phyloP scores from a whole-genome alignment of 2,113 vertebrate genomes.

The Anguilla japonica region DNA sequence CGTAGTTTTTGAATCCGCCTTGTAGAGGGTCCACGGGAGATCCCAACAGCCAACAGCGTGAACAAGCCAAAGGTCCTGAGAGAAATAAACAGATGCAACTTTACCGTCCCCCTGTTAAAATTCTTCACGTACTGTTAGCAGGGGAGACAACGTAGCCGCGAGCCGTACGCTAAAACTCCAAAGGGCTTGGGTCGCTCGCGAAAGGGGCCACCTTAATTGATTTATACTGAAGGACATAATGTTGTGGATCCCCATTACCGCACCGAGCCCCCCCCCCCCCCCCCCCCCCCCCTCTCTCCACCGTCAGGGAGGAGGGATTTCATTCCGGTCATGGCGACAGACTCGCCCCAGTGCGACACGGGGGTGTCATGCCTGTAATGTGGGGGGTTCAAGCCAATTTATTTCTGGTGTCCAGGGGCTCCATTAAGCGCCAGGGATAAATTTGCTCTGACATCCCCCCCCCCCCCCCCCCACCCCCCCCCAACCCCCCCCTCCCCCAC shows the following conservation, averaged over 20 bases:
- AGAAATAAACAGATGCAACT: too few relatives aligned
- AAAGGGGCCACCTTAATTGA: not conserved
- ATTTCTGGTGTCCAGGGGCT: not conserved
- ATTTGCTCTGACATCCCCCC: slow-evolving; percentile 3
- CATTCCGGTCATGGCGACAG: not conserved
- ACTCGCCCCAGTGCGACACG: too few relatives aligned
- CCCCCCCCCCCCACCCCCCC: too few relatives aligned
- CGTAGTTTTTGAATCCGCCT: not conserved
- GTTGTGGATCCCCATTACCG: not conserved
- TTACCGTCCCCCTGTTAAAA: not conserved
- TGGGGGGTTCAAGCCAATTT: not conserved
- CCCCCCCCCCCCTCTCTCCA: not conserved
- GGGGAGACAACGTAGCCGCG: not conserved
- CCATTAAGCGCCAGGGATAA: not conserved
- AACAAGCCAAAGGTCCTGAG: not conserved
- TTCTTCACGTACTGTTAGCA: not conserved
- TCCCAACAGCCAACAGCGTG: not conserved
- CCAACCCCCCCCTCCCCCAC: too few relatives aligned
- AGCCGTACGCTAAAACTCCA: not conserved
- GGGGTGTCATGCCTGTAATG: not conserved
- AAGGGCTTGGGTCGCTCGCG: not conserved
- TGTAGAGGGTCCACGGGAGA: not conserved
- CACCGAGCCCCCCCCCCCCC: not conserved
- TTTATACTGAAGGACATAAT: not conserved
- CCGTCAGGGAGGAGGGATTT: not conserved